Evolutionary conservation across 1,140 invertebrate species (phyloP), one percentile per base, ranked within the genome.

Genomic region (Camponotus pennsylvanicus): DNA sequence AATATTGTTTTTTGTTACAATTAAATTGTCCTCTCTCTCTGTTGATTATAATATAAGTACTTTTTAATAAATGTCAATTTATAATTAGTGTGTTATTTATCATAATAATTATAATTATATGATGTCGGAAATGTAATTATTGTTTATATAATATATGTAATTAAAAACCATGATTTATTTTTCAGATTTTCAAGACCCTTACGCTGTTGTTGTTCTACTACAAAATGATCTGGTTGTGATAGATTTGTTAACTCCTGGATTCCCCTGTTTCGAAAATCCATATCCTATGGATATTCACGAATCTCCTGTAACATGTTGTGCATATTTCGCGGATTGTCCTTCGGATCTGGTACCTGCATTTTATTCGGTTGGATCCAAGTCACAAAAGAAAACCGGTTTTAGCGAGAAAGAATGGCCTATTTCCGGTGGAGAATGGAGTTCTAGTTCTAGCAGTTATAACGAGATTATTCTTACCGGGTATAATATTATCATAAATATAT

Each of bases 221-320:
- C 98, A 99, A 95, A 99, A 99, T 96, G 99, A 99, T 95, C 96
- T 99, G 93, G 98, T 99, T 92, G 98, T 99, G 88, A 98, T 99
- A 94, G 99, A 99, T 96, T 96, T 99, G 90, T 97, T 98, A 93
- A 98, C 98, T 61, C 97, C 97, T 67, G 99, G 99, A 93, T 99
- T 99, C 96, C 99, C 99, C 18, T 99, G 98, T 95, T 99, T 99
- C 96, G 99, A 99, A 95, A 99, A 99, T 96, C 99, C 99, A 64
- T 99, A 99, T 96, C 98, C 99, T 61, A 99, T 99, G 98, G 99
- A 99, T 95, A 97, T 99, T 88, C 99, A 99, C 95, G 99, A 99
- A 95, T 99, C 98, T 76, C 98, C 98, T 49, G 98, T 99, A 79
- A 99, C 99, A 67, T 98, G 97, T 95, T 99, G 99, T 95, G 97